These are phyloP conservation scores for Sander lucioperca DNA, from an alignment of 2,113 vertebrate genomes.

Conservation along the genomic window DNA sequence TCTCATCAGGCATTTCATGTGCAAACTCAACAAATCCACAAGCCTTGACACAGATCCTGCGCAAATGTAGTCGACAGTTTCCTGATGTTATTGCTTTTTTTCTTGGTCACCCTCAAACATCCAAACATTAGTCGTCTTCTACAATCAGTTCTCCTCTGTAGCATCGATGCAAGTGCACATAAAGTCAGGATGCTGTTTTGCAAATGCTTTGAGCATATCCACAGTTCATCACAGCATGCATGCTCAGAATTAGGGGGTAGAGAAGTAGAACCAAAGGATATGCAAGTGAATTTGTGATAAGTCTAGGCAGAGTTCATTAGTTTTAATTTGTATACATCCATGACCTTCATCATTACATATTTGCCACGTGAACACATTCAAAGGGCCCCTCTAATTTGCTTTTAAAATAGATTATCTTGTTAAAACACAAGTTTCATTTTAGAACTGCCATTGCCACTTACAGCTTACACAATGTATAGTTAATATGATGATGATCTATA, in stretches of 20 bases:
- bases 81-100: conserved; percentile 4
- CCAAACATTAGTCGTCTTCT: not conserved
- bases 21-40: conserved; percentile 62
- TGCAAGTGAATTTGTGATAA: conserved; percentile 13
- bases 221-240: not conserved
- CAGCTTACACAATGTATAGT: not conserved
- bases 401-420: not conserved
- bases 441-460: not conserved
- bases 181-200: not conserved
- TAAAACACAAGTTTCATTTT: not conserved
- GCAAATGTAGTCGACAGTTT: conserved; percentile 25
- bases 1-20: conserved; percentile 72
- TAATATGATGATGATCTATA: not conserved
- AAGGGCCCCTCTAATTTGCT: not conserved
- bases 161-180: not conserved
- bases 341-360: conserved; percentile 34
- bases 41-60: conserved; percentile 43
- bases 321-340: conserved; percentile 19
- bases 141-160: not conserved
- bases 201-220: conserved; percentile 4
- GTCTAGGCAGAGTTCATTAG: conserved; percentile 6
- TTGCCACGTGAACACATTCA: conserved; percentile 22
- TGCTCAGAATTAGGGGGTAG: not conserved
- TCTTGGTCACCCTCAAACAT: conserved; percentile 11
- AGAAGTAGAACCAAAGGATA: conserved; percentile 29